Conservation (phyloP, 2,113 vertebrate genomes). For the Cisticola juncidis region DNA sequence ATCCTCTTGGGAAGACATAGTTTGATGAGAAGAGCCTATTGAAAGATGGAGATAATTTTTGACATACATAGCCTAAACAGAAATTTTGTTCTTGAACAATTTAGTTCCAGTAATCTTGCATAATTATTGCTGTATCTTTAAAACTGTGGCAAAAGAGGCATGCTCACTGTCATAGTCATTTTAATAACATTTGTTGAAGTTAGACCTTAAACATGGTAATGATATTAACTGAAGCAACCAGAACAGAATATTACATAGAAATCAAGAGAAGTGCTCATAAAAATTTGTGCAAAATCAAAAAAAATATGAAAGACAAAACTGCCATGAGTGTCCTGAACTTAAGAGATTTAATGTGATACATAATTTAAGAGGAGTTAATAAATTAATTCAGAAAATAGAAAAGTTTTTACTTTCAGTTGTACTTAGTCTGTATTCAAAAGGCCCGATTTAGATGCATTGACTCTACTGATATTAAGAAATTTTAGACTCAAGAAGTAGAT, state of each 20-base stretch:
- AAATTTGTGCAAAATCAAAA: not conserved
- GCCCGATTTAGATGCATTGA: constrained; percentile 5
- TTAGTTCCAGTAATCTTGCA: constrained; percentile 6
- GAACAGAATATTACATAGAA: constrained; percentile 3
- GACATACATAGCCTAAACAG: not conserved
- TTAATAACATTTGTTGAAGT: constrained; percentile 53
- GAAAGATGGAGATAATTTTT: constrained; percentile 26
- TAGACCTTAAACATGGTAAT: constrained; percentile 31
- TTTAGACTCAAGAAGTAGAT: not conserved
- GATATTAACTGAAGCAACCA: constrained; percentile 39
- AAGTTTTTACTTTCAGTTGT: constrained; percentile 28
- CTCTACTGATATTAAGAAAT: not conserved
- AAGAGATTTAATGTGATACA: constrained; percentile 3
- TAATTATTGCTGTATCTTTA: constrained; percentile 38
- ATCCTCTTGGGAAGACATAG: not conserved
- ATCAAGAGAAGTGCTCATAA: constrained; percentile 42
- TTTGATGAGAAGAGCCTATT: not conserved
- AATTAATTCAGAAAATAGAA: constrained; percentile 7
- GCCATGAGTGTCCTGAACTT: not conserved
- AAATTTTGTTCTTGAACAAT: constrained; percentile 2
- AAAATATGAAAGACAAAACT: not conserved
- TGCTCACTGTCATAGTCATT: not conserved
- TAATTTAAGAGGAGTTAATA: constrained; percentile 40
- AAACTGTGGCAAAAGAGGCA: constrained; percentile 41
- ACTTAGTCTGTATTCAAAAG: constrained; percentile 23